Conservation (phyloP, 2,797 vertebrate genomes). For the Nyctibius grandis region DNA sequence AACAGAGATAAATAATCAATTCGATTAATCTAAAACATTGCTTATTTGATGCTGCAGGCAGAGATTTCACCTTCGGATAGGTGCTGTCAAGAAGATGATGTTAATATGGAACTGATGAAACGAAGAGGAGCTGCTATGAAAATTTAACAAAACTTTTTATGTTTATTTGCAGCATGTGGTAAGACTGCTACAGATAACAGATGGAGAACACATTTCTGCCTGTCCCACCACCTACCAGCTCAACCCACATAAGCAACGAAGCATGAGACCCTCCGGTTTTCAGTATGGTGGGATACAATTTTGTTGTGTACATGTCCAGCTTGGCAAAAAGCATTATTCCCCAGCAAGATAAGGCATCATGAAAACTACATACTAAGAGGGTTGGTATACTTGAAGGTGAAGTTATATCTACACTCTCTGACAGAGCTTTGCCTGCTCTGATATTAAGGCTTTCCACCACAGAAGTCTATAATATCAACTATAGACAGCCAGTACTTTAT, state of each 20-base stretch:
- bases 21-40: too few species aligned
- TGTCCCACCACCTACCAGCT: background rate
- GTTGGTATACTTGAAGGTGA: background rate
- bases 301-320: background rate
- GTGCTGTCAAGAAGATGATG: background rate
- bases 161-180: background rate
- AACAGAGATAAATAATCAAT: too few species aligned
- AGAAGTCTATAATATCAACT: background rate
- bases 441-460: background rate
- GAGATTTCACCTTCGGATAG: background rate
- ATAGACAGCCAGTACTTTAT: background rate
- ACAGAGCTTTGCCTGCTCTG: background rate
- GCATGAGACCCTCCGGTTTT: background rate
- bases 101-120: background rate
- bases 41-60: background rate
- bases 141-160: background rate
- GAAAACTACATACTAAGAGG: background rate
- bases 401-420: background rate
- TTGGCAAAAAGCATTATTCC: background rate
- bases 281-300: background rate
- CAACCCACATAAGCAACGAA: background rate
- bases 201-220: background rate
- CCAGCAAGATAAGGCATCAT: background rate
- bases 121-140: background rate
- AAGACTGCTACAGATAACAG: constrained; percentile 11